Evolutionary conservation across 2,113 vertebrate species (phyloP).

Genomic region (Podiceps cristatus): DNA sequence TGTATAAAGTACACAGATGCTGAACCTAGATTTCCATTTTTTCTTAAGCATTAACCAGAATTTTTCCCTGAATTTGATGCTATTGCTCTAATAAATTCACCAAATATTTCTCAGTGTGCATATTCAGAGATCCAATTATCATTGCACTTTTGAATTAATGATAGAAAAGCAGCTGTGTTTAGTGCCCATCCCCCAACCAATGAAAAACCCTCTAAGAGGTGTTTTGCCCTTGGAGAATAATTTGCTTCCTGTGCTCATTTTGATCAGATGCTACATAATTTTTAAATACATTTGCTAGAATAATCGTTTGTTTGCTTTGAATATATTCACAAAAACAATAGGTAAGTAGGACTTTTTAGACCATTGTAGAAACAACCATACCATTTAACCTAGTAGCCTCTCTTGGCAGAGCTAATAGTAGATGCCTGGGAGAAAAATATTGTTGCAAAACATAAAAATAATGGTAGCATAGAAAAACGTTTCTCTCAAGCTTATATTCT

Average conservation of each 20-base stretch:
- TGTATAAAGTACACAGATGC: background rate
- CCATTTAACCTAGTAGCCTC: background rate
- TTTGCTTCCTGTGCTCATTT: background rate
- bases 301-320: background rate
- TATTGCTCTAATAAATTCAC: background rate
- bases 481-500: background rate
- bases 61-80: background rate
- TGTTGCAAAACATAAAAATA: background rate
- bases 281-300: background rate
- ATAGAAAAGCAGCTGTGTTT: conserved; percentile 10
- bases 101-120: background rate
- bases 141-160: conserved; percentile 16
- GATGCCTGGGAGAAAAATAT: background rate
- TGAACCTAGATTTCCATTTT: background rate
- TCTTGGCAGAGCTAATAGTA: background rate
- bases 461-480: background rate
- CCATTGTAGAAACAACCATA: background rate
- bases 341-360: background rate
- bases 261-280: background rate
- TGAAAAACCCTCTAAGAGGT: background rate
- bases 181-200: fast-evolving
- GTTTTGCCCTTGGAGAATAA: background rate
- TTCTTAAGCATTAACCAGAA: background rate
- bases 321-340: background rate
- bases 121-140: background rate